Conservation (phyloP, 2,113 vertebrate species). For the Gallinago media region DNA sequence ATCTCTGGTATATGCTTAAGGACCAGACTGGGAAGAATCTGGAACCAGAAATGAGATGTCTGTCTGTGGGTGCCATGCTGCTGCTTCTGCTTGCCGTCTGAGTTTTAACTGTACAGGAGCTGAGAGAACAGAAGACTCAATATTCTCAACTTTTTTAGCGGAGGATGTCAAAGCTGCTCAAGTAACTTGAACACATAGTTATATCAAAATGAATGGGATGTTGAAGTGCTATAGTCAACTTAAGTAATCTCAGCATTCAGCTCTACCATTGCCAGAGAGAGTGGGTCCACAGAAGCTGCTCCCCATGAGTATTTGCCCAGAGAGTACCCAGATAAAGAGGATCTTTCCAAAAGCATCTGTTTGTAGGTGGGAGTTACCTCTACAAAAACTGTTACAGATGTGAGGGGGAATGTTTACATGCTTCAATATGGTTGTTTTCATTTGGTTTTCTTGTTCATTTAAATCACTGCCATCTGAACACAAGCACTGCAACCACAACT, state of each 20-base stretch:
- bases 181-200: background rate
- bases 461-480: fast-evolving
- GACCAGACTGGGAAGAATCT: background rate
- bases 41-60: background rate
- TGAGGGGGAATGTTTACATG: background rate
- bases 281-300: background rate
- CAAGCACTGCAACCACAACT: background rate
- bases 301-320: background rate
- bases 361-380: background rate
- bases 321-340: background rate
- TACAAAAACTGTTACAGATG: background rate
- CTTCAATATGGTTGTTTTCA: background rate
- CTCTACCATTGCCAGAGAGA: background rate
- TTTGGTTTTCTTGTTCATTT: background rate
- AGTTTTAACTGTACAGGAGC: background rate
- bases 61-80: background rate
- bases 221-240: background rate
- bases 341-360: background rate
- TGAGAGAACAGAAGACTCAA: background rate
- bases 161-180: background rate
- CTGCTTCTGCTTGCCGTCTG: too few relatives aligned
- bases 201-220: background rate
- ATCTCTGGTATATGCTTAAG: background rate
- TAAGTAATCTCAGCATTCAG: background rate
- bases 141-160: background rate